Percentiles rank a stretch among this genome's conserved stretches.
Evolutionary conservation across 2,797 vertebrate species (phyloP).

Genomic region (Tolypeutes matacus): DNA sequence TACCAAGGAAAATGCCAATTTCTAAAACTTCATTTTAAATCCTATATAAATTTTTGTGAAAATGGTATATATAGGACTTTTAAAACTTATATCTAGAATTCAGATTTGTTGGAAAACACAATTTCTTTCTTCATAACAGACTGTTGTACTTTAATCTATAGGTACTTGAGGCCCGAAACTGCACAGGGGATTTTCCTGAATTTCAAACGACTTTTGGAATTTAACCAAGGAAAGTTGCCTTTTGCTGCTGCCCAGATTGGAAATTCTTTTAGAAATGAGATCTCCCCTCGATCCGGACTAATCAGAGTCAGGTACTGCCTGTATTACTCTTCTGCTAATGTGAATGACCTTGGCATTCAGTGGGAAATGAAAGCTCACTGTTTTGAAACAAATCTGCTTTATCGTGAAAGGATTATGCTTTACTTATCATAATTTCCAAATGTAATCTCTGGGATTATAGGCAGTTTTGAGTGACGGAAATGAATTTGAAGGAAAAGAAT

Average conservation of each 20-base stretch:
- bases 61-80: neutral
- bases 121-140: conserved; percentile 37
- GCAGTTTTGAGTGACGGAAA: neutral
- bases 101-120: conserved; percentile 15
- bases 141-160: conserved; percentile 79
- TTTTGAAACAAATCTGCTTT: neutral
- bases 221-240: conserved; percentile 98
- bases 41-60: neutral
- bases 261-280: conserved; percentile 99
- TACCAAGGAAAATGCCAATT: neutral
- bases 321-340: neutral
- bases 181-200: conserved; percentile 99
- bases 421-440: no score
- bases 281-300: conserved; percentile 98
- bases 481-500: neutral
- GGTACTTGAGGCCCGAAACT: conserved; percentile 99
- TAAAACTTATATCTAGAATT: conserved; percentile 43
- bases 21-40: neutral
- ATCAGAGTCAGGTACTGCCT: conserved; percentile 95
- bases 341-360: neutral
- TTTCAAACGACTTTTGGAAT: conserved; percentile 98
- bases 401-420: neutral
- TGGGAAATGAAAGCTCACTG: neutral
- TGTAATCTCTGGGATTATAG: neutral
- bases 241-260: conserved; percentile 99